phyloP scores from a whole-genome alignment of 2,888 invertebrate species.

The Suillia variegata region DNA sequence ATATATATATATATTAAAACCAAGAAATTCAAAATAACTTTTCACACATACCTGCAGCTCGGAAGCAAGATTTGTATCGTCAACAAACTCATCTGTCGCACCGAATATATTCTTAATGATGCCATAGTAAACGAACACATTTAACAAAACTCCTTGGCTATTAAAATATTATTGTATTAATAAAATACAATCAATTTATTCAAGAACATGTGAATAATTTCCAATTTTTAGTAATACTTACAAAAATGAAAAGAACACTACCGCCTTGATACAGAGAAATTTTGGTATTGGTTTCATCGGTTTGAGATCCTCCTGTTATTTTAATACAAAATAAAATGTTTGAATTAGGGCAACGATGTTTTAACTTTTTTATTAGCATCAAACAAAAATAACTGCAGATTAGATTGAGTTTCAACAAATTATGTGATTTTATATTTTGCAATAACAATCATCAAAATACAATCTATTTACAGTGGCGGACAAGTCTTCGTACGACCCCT shows the following conservation, averaged over 20 bases:
- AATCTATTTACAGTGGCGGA: too few species aligned
- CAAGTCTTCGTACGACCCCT: too few species aligned
- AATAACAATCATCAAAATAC: too few species aligned
- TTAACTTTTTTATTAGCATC: too few species aligned
- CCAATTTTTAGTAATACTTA: too few species aligned
- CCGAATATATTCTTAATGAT: conserved; percentile 79
- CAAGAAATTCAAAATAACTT: background rate
- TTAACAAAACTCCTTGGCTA: conserved; percentile 92
- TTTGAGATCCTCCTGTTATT: conserved; percentile 71
- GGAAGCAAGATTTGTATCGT: conserved; percentile 77
- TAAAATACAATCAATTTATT: conserved; percentile 5
- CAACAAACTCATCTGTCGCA: conserved; percentile 69
- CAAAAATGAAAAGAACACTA: conserved; percentile 98
- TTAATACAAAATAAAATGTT: too few species aligned
- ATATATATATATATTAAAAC: too few species aligned
- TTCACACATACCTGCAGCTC: conserved; percentile 72
- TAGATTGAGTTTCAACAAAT: too few species aligned
- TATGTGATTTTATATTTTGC: too few species aligned
- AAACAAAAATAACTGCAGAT: too few species aligned
- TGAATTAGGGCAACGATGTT: too few species aligned
- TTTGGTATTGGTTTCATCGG: conserved; percentile 95
- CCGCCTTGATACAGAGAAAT: conserved; percentile 95
- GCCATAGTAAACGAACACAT: conserved; percentile 81
- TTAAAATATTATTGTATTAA: conserved; percentile 44
- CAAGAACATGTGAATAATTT: background rate